Evolutionary conservation across 1,140 invertebrate genomes (phyloP).

Genomic region (Drosophila ironensis): DNA sequence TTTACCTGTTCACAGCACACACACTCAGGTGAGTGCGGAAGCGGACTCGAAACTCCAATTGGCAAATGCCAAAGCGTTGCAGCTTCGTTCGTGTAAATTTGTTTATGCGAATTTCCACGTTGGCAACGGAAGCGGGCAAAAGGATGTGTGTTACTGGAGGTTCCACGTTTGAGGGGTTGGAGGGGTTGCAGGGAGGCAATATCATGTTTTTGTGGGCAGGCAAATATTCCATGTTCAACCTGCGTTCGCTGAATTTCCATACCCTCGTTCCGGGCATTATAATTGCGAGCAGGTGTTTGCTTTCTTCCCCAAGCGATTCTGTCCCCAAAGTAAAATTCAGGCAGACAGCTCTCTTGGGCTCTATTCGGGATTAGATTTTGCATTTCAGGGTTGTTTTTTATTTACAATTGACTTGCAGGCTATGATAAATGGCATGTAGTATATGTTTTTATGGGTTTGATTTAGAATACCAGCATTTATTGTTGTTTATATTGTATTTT

Average conservation of each 20-base stretch:
- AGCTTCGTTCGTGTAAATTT: conserved; percentile 69
- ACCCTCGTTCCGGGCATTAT: conserved; percentile 12
- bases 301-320: neutral
- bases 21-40: conserved; percentile 1
- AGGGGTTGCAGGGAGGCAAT: neutral
- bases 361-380: neutral
- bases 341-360: neutral
- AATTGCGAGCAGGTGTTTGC: conserved; percentile 16
- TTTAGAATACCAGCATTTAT: too few relatives aligned
- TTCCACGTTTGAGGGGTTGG: too few relatives aligned
- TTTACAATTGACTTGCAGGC: too few relatives aligned
- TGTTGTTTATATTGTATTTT: neutral
- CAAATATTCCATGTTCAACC: conserved; percentile 43
- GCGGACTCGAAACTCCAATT: conserved; percentile 47
- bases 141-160: neutral
- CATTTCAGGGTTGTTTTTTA: neutral
- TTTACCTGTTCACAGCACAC: neutral
- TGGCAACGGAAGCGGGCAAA: conserved; percentile 6
- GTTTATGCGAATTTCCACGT: conserved; percentile 66
- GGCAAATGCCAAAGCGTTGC: conserved; percentile 62
- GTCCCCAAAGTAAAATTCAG: neutral
- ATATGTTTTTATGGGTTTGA: too few relatives aligned
- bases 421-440: too few relatives aligned
- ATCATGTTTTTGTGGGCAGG: conserved; percentile 18
- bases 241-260: conserved; percentile 33